Base-by-base conservation (phyloP, 1,140 invertebrate genomes). In the Apis cerana region DNA sequence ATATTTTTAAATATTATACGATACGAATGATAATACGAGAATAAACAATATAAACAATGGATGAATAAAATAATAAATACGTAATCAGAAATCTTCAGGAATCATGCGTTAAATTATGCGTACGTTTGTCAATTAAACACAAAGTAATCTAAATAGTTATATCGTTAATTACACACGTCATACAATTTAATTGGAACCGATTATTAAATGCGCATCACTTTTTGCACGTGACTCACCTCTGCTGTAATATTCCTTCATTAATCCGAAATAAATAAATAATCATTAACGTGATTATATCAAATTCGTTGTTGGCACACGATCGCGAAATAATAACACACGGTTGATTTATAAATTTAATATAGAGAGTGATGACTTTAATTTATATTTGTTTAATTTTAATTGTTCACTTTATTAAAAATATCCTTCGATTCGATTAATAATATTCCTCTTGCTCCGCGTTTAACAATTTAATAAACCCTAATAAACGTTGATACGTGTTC, bases 191-290 rank as follows among this genome's bases (percentile, higher is more conserved):
- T 70, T 70, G 67, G 17, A n/a, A 27, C 48, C 54, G 48, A 79
- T 79, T 70, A 59, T 79, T 61, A 70, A 79, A 52, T 48, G 10
- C 13, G 59, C n/a, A 27, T 21, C 21, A 43, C 23, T 13, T 61
- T 70, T 79, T 48, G 11, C 19, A 15, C 33, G 3, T 15, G 23
- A 21, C 23, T 59, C 19, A 9, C 27, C 27, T 33, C 52, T 15
- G 64, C 11, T 11, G 23, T 21, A 23, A 48, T 50, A 61, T 70
- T 70, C 43, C 54, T 61, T 52, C 19, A 19, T 52, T 70, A 61
- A 52, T 27, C 27, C 54, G 68, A 62, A 71, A 62, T 62, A 27
- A 70, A 71, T 80, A 71, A 80, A 80, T 79, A 69, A 79, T 80
- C 27, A 71, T 80, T 71, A 80, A 80, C 56, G 17, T n/a, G 43